Conservation (phyloP, 2,888 invertebrate genomes). For the Dascillus cervinus region DNA sequence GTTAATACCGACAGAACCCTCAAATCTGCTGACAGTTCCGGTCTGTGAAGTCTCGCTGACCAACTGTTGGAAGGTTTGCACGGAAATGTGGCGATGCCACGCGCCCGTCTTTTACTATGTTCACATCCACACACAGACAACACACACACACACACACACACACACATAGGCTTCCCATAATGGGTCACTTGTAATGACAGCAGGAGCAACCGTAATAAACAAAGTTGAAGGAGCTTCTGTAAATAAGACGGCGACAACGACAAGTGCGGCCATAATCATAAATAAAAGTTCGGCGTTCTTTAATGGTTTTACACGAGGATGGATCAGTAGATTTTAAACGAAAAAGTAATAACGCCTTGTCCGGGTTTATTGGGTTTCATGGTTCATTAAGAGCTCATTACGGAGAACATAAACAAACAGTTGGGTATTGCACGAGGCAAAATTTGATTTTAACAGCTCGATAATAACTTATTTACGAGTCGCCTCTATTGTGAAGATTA, state of each 20-base stretch:
- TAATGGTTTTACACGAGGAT: too few relatives aligned
- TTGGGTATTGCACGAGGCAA: conserved; percentile 12
- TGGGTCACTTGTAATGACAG: too few relatives aligned
- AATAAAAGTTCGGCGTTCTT: conserved; percentile 14
- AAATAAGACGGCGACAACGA: conserved; percentile 7
- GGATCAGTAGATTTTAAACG: too few relatives aligned
- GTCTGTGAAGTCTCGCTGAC: conserved; percentile 29
- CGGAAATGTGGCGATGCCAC: conserved; percentile 38
- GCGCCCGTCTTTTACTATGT: conserved; percentile 22
- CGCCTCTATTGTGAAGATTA: too few relatives aligned
- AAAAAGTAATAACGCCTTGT: conserved; percentile 7
- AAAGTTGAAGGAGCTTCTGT: too few relatives aligned
- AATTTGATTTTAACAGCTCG: too few relatives aligned
- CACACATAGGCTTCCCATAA: too few relatives aligned
- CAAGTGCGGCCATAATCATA: conserved; percentile 8
- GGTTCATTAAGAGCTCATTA: conserved; percentile 24
- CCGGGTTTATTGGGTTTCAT: conserved; percentile 12
- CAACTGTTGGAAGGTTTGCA: conserved; percentile 37
- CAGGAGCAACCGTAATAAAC: too few relatives aligned
- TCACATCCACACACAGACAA: too few relatives aligned
- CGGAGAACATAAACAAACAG: conserved; percentile 25
- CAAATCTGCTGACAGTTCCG: conserved; percentile 34
- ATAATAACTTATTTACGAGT: too few relatives aligned
- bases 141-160: too few relatives aligned
- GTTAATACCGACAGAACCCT: conserved; percentile 15